Percentiles rank a stretch among this genome's conserved stretches.
Evolutionary conservation across 2,888 invertebrate species (phyloP).

Genomic region (Suillia variegata): DNA sequence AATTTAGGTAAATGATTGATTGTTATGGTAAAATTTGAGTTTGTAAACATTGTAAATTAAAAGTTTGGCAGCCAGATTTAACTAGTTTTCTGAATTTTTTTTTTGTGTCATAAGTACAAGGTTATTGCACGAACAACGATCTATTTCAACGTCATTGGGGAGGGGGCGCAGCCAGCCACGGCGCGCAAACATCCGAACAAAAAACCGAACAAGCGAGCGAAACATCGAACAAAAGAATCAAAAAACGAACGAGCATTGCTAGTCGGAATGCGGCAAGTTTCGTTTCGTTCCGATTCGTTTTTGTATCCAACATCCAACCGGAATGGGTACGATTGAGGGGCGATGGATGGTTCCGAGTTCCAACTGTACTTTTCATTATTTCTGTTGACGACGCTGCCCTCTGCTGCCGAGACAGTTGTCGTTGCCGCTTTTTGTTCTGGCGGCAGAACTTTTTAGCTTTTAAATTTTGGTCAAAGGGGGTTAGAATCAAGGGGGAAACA

Average conservation of each 20-base stretch:
- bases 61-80: conserved; percentile 13
- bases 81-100: conserved; percentile 3
- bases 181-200: neutral
- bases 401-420: neutral
- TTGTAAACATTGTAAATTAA: conserved; percentile 13
- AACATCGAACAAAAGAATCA: conserved; percentile 10
- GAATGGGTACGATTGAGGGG: conserved; percentile 17
- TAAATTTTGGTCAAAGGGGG: too few species aligned
- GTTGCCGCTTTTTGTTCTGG: too few species aligned
- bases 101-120: conserved; percentile 36
- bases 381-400: neutral
- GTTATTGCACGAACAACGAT: conserved; percentile 38
- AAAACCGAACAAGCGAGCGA: neutral
- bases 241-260: conserved; percentile 3
- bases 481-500: too few species aligned
- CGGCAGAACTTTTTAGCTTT: too few species aligned
- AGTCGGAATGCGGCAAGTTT: too few species aligned
- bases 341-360: conserved; percentile 19
- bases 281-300: conserved; percentile 15
- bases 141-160: conserved; percentile 24
- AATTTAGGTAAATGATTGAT: too few species aligned
- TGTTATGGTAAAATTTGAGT: too few species aligned
- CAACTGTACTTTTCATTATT: conserved; percentile 25
- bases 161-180: too few species aligned
- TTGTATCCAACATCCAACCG: conserved; percentile 16